phyloP scores from a whole-genome alignment of 1,140 invertebrate species.

The Matsumurasca onukii region DNA sequence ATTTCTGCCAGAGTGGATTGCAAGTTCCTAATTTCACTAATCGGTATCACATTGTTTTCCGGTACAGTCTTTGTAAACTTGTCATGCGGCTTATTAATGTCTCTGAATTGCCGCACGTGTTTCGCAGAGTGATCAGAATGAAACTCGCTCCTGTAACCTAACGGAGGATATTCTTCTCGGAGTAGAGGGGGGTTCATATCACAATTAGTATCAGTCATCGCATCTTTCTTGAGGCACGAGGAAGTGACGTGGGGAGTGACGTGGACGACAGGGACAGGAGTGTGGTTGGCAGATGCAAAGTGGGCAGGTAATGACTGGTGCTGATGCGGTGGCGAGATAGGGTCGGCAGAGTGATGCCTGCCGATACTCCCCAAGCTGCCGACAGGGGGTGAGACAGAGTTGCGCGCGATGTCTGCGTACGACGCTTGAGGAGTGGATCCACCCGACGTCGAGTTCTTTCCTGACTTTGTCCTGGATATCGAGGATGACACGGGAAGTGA shows the following conservation, averaged over 20 bases:
- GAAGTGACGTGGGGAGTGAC: background rate
- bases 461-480: constrained; percentile 45
- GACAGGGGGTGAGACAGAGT: constrained; percentile 29
- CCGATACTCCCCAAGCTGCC: background rate
- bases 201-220: constrained; percentile 22
- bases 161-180: constrained; percentile 37
- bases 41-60: constrained; percentile 21
- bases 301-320: background rate
- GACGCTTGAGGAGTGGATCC: constrained; percentile 63
- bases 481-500: constrained; percentile 65
- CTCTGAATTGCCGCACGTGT: constrained; percentile 18
- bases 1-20: constrained; percentile 2
- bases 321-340: background rate
- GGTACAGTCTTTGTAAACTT: constrained; percentile 12
- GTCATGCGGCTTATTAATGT: constrained; percentile 30
- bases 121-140: constrained; percentile 37
- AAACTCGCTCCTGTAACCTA: constrained; percentile 27
- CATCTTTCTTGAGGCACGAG: constrained; percentile 31
- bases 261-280: constrained; percentile 1
- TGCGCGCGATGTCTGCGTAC: constrained; percentile 68
- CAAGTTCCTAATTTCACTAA: background rate
- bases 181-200: constrained; percentile 26
- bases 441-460: constrained; percentile 44
- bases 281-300: background rate
- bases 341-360: background rate